A percentile compares a stretch with the other conserved stretches of the same genome.
Evolutionary conservation across 2,888 invertebrate genomes (phyloP).

Genomic region (Linhomoeus sp.): DNA sequence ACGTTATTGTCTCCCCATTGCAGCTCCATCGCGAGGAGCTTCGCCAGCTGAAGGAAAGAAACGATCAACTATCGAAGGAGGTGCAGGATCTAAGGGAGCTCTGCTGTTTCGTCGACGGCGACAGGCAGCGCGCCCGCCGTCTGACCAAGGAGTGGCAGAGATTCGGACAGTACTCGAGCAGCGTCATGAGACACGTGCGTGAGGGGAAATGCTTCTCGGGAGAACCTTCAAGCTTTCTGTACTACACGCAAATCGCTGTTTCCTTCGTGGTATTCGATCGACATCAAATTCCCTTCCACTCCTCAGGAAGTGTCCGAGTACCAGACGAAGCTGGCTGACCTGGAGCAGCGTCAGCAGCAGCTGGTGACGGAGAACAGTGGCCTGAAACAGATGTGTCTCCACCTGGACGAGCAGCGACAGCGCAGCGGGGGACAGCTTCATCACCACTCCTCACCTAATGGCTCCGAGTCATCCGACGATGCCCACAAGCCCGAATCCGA

Average conservation of each 20-base stretch:
- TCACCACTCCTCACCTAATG: no score
- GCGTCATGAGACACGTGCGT: conserved; percentile 73
- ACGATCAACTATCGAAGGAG: conserved; percentile 52
- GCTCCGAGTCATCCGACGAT: no score
- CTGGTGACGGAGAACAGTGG: conserved; percentile 82
- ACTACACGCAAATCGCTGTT: no score
- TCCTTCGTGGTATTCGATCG: no score
- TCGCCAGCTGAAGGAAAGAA: conserved; percentile 56
- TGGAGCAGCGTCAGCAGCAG: conserved; percentile 78
- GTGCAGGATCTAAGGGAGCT: conserved; percentile 72
- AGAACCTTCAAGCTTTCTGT: not conserved
- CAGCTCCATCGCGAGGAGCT: conserved; percentile 33
- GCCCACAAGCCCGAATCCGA: no score
- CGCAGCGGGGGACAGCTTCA: no score
- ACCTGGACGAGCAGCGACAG: conserved; percentile 63
- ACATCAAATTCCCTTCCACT: not conserved
- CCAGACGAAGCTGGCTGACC: conserved; percentile 63
- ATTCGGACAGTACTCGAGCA: conserved; percentile 85
- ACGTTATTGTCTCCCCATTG: no score
- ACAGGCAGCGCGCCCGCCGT: conserved; percentile 79
- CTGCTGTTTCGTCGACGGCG: conserved; percentile 89
- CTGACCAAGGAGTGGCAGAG: conserved; percentile 89
- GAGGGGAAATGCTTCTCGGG: no score
- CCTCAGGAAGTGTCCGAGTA: conserved; percentile 41
- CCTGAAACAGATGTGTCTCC: conserved; percentile 78